Conservation (phyloP, 2,888 invertebrate species). For the Ormia ochracea region DNA sequence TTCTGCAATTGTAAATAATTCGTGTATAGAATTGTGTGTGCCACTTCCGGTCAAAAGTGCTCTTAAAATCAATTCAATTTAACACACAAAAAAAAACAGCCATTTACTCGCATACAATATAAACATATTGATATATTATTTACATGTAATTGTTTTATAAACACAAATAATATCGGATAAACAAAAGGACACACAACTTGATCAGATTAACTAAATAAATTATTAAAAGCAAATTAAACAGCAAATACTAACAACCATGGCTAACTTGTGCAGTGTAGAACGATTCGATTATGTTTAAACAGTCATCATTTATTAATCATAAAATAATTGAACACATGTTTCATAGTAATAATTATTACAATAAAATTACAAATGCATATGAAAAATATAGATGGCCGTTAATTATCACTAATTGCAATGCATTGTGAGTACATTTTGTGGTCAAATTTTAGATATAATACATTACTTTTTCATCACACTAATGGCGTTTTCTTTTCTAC, state of each 20-base stretch:
- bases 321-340: slow-evolving; percentile 21
- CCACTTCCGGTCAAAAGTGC: no score
- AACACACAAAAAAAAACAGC: no score
- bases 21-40: no score
- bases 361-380: background rate
- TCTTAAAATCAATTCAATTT: no score
- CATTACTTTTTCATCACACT: slow-evolving; percentile 47
- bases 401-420: slow-evolving; percentile 61
- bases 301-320: background rate
- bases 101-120: no score
- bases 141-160: slow-evolving; percentile 53
- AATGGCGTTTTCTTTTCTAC: slow-evolving; percentile 19
- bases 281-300: no score
- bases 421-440: slow-evolving; percentile 49
- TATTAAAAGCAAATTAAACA: slow-evolving; percentile 1
- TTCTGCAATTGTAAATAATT: no score
- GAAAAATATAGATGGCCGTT: slow-evolving; percentile 31
- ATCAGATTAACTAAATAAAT: slow-evolving; percentile 14
- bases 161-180: slow-evolving; percentile 38
- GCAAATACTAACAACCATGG: background rate
- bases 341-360: slow-evolving; percentile 4
- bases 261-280: no score
- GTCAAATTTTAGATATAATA: slow-evolving; percentile 24
- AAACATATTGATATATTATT: no score
- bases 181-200: slow-evolving; percentile 1